phyloP scores from a whole-genome alignment of 2,113 vertebrate genomes.

The Melanocharis versteri region DNA sequence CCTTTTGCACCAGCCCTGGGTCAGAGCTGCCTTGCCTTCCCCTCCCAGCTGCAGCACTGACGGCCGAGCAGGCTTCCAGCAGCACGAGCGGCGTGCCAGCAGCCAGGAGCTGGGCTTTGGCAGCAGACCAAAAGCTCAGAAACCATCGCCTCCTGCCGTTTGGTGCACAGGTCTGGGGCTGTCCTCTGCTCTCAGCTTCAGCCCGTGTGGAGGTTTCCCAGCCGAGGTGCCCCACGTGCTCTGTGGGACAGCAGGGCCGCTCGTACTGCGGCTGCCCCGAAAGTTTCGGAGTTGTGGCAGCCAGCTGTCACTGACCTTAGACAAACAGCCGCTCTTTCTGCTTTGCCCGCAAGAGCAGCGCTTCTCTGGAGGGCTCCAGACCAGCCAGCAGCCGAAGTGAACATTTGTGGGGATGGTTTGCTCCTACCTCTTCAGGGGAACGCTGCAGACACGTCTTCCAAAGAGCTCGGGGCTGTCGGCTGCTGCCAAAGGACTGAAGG shows the following conservation, averaged over 20 bases:
- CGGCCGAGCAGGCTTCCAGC: not conserved
- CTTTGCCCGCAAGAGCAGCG: not conserved
- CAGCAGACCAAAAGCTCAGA: not conserved
- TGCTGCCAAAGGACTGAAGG: slow-evolving; percentile 32
- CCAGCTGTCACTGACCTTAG: not conserved
- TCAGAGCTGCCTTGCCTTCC: not conserved
- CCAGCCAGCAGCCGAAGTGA: not conserved
- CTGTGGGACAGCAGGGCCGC: not conserved
- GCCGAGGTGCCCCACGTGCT: not conserved
- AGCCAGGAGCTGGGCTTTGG: not conserved
- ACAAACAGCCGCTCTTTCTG: not conserved
- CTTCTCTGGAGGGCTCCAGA: not conserved
- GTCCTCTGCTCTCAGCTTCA: not conserved
- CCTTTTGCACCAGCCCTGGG: not conserved
- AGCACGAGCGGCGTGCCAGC: not conserved
- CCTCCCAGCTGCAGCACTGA: not conserved
- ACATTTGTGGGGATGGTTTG: not conserved
- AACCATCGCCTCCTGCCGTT: not conserved
- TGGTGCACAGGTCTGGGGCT: not conserved
- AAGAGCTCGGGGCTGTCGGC: slow-evolving; percentile 32
- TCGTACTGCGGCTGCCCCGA: rapidly evolving
- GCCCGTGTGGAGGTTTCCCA: not conserved
- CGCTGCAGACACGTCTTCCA: slow-evolving; percentile 35
- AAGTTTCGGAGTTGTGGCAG: not conserved
- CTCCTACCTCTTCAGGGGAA: slow-evolving; percentile 47